Evolutionary conservation across 2,113 vertebrate species (phyloP), one percentile per base, ranked within the genome.

Genomic region (Diphyllodes magnificus): DNA sequence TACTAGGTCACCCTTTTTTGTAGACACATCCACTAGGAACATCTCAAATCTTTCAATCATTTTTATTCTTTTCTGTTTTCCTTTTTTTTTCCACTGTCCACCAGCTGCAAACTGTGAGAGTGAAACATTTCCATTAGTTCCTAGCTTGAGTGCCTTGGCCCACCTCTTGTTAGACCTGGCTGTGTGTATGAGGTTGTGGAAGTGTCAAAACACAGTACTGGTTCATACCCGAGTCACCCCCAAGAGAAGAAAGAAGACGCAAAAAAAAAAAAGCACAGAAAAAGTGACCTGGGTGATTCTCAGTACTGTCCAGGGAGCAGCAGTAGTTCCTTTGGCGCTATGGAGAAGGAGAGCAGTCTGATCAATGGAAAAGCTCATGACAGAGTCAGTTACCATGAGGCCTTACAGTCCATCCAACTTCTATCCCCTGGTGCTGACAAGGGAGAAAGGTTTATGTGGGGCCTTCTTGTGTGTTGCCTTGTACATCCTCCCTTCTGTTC

Each of bases 61-160:
- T 60, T 50, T 17, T 10, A 11, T 5, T 33, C 0, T 49, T n/a
- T 40, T 44, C 11, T 10, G 31, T 33, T 40, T 33, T 9, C 6
- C 2, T 25, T 63, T 10, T 11, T 7, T 5, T 5, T 3, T 54
- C 14, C 7, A 11, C 18, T 42, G 1, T 50, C n/a, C 7, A 27
- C 5, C 22, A 61, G 10, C 28, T 84, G 15, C 25, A 66, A 57
- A 45, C 7, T 53, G 3, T 51, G 30, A 21, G 10, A 40, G 4
- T 19, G 42, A 78, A 70, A 35, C 1, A 33, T 50, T 86, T 91
- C 40, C 42, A 0, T 30, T 51, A 77, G 7, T 47, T 47, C 14
- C 8, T 40, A 42, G 3, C 78, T 50, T 66, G 51, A 75, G 54
- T 28, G 5, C 31, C 22, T 53, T 78, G 5, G 50, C 51, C 33